A percentile compares a stretch with the other conserved stretches of the same genome.
Conservation (phyloP, 2,888 invertebrate species). For the Apotomis betuletana region DNA sequence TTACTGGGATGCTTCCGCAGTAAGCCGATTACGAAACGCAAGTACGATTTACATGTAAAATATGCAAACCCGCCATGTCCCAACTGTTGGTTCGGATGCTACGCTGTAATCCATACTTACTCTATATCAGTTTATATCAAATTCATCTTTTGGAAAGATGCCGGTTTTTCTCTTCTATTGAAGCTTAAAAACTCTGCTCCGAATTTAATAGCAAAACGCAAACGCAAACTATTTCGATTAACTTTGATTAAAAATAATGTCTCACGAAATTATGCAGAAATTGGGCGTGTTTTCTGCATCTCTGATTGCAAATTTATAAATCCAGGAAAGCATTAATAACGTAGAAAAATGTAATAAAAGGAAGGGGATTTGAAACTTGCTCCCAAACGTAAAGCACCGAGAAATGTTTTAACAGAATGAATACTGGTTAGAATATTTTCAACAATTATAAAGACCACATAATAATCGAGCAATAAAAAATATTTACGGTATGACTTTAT, state of each 20-base stretch:
- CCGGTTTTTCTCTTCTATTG: background rate
- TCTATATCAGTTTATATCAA: too few relatives aligned
- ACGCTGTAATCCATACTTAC: constrained; percentile 9
- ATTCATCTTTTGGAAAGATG: background rate
- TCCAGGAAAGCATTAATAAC: background rate
- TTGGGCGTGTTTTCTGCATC: constrained; percentile 1
- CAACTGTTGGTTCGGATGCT: constrained; percentile 4
- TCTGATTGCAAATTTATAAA: constrained; percentile 16
- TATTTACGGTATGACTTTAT: too few relatives aligned
- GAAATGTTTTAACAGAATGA: too few relatives aligned
- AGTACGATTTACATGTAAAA: constrained; percentile 18
- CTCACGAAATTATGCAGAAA: constrained; percentile 6
- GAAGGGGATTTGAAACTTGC: background rate
- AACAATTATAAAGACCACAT: too few relatives aligned
- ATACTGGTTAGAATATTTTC: background rate
- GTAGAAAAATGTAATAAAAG: background rate
- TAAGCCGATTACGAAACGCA: constrained; percentile 17
- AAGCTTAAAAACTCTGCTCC: background rate
- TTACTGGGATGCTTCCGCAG: background rate
- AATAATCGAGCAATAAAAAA: too few relatives aligned
- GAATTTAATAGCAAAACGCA: constrained; percentile 2
- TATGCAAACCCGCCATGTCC: constrained; percentile 20
- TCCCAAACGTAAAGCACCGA: background rate
- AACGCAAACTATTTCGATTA: constrained; percentile 13
- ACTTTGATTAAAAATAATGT: constrained; percentile 24